Conservation (phyloP, 2,888 invertebrate genomes). For the Oegoconia quadripuncta region DNA sequence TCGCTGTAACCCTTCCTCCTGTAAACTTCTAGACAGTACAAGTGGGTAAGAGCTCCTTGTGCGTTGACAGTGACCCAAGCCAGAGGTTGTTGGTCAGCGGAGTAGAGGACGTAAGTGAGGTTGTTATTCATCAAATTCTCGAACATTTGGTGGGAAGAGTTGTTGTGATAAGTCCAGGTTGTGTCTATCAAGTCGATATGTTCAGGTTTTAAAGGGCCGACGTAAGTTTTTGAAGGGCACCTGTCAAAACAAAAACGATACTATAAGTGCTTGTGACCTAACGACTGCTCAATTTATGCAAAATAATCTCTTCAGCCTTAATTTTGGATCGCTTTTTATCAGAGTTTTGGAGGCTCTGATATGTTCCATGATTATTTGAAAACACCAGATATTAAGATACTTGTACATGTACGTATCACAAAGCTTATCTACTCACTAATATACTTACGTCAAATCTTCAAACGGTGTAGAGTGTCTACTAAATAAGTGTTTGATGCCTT, state of each 20-base stretch:
- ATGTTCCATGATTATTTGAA: not conserved
- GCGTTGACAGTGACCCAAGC: slow-evolving; percentile 30
- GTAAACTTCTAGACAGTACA: slow-evolving; percentile 25
- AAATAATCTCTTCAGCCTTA: not conserved
- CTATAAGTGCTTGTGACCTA: not conserved
- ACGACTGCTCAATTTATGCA: not conserved
- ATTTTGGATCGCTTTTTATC: not conserved
- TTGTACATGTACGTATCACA: not conserved
- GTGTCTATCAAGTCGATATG: slow-evolving; percentile 25
- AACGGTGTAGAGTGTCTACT: slow-evolving; percentile 12
- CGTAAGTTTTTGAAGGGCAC: slow-evolving; percentile 27
- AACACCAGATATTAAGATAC: not conserved
- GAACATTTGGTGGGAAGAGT: slow-evolving; percentile 19
- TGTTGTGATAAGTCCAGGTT: slow-evolving; percentile 27
- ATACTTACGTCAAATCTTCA: slow-evolving; percentile 15
- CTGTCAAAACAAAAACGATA: slow-evolving; percentile 20
- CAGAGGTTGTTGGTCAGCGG: slow-evolving; percentile 18
- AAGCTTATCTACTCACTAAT: not conserved
- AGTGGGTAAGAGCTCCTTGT: slow-evolving; percentile 25
- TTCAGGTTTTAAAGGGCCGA: slow-evolving; percentile 22
- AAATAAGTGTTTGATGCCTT: slow-evolving; percentile 19
- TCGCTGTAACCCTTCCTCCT: slow-evolving; percentile 42
- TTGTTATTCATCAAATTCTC: slow-evolving; percentile 20
- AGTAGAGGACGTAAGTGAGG: slow-evolving; percentile 28
- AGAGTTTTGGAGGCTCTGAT: no score